phyloP scores from a whole-genome alignment of 2,888 invertebrate genomes.

The Nomada flava region DNA sequence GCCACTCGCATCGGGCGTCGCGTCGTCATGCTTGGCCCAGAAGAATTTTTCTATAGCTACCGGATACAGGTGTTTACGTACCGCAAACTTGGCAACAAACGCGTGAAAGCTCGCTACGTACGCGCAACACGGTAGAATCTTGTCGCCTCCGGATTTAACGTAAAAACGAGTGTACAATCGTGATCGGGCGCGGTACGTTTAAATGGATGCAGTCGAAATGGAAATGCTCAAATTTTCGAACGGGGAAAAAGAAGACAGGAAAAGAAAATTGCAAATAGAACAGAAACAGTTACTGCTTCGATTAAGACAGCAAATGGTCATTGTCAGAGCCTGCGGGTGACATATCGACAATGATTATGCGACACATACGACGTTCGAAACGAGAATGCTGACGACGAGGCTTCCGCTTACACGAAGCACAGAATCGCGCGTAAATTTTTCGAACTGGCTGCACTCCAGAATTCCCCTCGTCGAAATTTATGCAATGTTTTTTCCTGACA shows the following conservation, averaged over 20 bases:
- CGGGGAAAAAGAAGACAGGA: too few relatives aligned
- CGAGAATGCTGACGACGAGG: background rate
- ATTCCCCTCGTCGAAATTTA: constrained; percentile 14
- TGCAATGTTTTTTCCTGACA: background rate
- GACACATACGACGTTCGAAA: background rate
- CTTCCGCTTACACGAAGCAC: constrained; percentile 4
- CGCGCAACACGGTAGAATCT: constrained; percentile 49
- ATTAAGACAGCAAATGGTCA: too few relatives aligned
- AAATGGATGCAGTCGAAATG: too few relatives aligned
- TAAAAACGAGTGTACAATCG: constrained; percentile 22
- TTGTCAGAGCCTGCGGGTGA: too few relatives aligned
- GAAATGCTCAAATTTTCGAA: too few relatives aligned
- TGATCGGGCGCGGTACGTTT: background rate
- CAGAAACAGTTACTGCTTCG: too few relatives aligned
- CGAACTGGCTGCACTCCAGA: constrained; percentile 32
- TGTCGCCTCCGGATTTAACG: constrained; percentile 58
- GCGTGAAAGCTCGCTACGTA: constrained; percentile 23
- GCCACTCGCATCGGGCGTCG: background rate
- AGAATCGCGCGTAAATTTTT: constrained; percentile 42
- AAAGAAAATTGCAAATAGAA: too few relatives aligned
- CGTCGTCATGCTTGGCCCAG: background rate
- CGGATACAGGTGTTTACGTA: constrained; percentile 54
- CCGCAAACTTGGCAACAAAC: constrained; percentile 56
- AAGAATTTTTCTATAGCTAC: constrained; percentile 27
- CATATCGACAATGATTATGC: background rate